Evolutionary conservation across 2,888 invertebrate genomes (phyloP), one percentile per base, ranked within the genome.

Genomic region (Physocephala rufipes): DNA sequence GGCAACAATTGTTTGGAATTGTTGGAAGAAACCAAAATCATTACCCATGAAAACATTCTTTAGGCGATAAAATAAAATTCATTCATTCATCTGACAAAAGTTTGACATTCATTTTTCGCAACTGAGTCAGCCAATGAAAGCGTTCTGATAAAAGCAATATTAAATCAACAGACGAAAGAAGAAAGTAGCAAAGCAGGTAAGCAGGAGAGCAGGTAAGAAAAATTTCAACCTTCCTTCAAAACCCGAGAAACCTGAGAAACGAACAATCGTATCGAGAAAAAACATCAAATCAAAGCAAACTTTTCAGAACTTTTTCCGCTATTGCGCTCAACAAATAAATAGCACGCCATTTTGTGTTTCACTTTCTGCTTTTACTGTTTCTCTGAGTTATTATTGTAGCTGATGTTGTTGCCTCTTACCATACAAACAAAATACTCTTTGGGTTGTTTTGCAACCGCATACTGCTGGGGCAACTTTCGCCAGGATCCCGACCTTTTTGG

Each of bases 251-350:
- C 5, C 58, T 15, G 15, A 5, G 58, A 19, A 61, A 68, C 16
- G 24, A n/a, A n/a, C n/a, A n/a, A n/a, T n/a, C 68, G 36, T 36
- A 30, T 2, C 43, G 55, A 67, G n/a, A n/a, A n/a, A 36, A 21
- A 24, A 68, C 36, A 51, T 62, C 68, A 68, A 68, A 68, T 51
- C 62, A 36, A 59, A 45, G 59, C 45, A 28, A 62, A 68, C 47
- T 61, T 68, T 68, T 67, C 30, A 3, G 9, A 62, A 68, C 61
- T 61, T 68, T n/a, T 68, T 59, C 30, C 45, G 68, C 47, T 61
- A 36, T 36, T 36, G 4, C 30, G 61, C 9, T 51, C 51, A 19
- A 49, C 51, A 68, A 68, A 68, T 36, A 62, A 68, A 62, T 15
- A 24, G 24, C 58, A 59, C 15, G n/a, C 45, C 26, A 9, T 30